These are phyloP conservation scores for Crocidura indochinensis DNA, from an alignment of 2,797 vertebrate species.

Conservation along the genomic window DNA sequence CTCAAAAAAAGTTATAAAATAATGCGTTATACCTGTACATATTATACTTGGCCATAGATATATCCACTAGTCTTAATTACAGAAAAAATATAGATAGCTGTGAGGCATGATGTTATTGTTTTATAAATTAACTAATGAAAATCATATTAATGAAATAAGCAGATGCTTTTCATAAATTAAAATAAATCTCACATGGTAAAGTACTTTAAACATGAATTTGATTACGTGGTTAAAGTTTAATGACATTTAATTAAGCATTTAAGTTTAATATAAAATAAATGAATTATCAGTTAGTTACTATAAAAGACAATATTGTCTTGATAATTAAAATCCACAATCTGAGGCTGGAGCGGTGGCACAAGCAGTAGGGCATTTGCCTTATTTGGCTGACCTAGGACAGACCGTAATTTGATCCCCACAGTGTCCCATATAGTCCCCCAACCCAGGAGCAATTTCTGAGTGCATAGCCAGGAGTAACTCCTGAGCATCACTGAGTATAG, in stretches of 20 bases:
- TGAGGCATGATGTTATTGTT: conserved; percentile 80
- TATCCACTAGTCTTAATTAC: conserved; percentile 72
- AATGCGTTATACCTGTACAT: conserved; percentile 61
- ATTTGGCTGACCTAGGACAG: too few species aligned
- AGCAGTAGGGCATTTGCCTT: too few species aligned
- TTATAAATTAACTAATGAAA: conserved; percentile 82
- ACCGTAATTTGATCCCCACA: too few species aligned
- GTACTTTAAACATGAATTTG: conserved; percentile 87
- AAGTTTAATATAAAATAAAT: conserved; percentile 87
- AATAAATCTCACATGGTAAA: conserved; percentile 84
- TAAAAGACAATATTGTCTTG: conserved; percentile 82
- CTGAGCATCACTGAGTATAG: too few species aligned
- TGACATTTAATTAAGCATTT: conserved; percentile 88
- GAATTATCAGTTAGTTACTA: conserved; percentile 83
- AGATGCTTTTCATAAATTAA: conserved; percentile 83
- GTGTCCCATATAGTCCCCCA: too few species aligned
- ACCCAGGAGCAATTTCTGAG: too few species aligned
- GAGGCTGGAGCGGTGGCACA: too few species aligned
- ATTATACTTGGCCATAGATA: conserved; percentile 42
- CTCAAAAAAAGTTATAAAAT: conserved; percentile 50
- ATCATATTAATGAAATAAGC: conserved; percentile 84
- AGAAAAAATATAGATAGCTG: conserved; percentile 74
- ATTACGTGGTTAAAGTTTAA: conserved; percentile 87
- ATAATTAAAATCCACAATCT: conserved; percentile 87
- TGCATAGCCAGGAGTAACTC: too few species aligned